Conservation (phyloP, 2,113 vertebrate species). For the Mastomys coucha region DNA sequence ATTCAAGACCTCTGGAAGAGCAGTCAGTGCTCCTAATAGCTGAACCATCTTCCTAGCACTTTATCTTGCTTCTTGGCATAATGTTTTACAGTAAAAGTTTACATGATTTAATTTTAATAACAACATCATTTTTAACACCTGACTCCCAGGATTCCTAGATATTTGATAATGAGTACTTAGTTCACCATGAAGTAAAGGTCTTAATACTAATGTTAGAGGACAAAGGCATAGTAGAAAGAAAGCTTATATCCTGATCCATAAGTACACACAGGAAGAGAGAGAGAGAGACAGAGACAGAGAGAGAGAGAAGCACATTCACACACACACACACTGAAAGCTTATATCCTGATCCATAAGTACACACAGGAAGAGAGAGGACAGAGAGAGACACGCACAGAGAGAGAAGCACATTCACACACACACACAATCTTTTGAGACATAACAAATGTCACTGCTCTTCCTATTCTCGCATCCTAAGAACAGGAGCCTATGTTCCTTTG, state of each 20-base stretch:
- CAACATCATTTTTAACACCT: neutral
- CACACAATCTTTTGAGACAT: neutral
- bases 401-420: neutral
- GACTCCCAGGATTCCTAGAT: neutral
- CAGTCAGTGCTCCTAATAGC: too few relatives aligned
- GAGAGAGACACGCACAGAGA: neutral
- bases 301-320: neutral
- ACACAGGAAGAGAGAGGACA: neutral
- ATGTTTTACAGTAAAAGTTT: too few relatives aligned
- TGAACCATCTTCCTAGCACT: too few relatives aligned
- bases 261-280: too few relatives aligned
- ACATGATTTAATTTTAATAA: neutral
- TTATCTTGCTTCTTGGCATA: too few relatives aligned
- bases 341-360: too few relatives aligned
- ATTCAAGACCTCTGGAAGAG: too few relatives aligned
- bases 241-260: neutral
- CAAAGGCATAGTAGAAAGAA: neutral
- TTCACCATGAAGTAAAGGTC: neutral
- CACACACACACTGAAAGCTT: too few relatives aligned
- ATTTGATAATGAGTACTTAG: neutral
- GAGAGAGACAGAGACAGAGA: neutral
- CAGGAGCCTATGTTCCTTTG: neutral
- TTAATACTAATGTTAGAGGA: neutral
- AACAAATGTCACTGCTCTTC: neutral
- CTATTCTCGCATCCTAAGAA: neutral